Base-by-base conservation (phyloP, 2,797 vertebrate species). In the Gymnoscopelus microlampas region DNA sequence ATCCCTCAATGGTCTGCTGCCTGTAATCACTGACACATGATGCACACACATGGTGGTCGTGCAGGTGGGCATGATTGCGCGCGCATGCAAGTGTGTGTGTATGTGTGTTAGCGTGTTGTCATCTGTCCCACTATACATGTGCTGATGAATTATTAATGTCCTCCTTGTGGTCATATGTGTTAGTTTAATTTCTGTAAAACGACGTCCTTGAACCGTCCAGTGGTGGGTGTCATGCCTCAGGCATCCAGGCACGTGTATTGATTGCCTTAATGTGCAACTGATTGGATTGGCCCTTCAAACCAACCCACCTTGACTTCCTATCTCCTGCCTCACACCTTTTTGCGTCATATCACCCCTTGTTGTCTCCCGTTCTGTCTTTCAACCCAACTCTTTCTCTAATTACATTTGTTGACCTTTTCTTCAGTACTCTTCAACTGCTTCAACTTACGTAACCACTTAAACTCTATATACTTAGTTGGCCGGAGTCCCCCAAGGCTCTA, bases 121-220 rank as follows among this genome's bases (percentile, higher is more conserved):
- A 63, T 59, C 54, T 57, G 29, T 61, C 6, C 50, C 26, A 3
- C 39, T 57, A 8, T 23, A 12, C 47, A 51, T 26, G 48, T n/a
- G 13, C 47, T 32, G 24, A 24, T 32, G 65, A 6, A 47, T 58
- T 77, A 60, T 73, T 76, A 73, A 55, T 82, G 26, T 58, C 15
- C 26, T 44, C 35, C 53, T 5, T 5, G 19, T 54, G 39, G 53
- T 39, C n/a, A 54, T 54, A 66, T 6, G 6, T 59, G 53, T 53
- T 68, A 73, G 79, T 76, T 64, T 13, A 12, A 73, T 71, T 76
- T 70, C 63, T 66, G 50, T 53, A 53, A 73, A 44, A 44, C 39
- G 39, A 10, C 79, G 89, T 84, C 83, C 82, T 87, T 84, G 83
- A 87, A 75, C 64, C 72, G 77, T 65, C 69, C 70, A 81, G n/a